Base-by-base conservation (phyloP, 2,113 vertebrate genomes). In the Synchiropus splendidus region DNA sequence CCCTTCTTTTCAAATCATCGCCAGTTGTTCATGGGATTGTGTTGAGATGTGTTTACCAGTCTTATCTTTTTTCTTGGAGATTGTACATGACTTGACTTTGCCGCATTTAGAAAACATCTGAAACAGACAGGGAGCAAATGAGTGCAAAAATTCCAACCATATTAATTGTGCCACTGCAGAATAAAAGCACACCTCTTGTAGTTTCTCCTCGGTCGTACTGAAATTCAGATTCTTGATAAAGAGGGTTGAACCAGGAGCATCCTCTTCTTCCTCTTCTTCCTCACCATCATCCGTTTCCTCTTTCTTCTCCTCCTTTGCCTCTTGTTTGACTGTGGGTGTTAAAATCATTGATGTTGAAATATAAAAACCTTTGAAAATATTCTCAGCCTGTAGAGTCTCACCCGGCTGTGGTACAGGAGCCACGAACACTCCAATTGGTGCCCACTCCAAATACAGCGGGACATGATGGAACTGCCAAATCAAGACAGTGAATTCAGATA, bases 201-300 rank as follows among this genome's bases (percentile, higher is more conserved):
- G 70, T 0, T 79, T 89, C 46, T 93, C 89, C 64, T 97, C 91
- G 0, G 82, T 89, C 0, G 95, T 97, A 72, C 53, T 70, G 57
- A 92, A 96, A 74, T 90, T 94, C 37, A 99, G 80, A 61, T 99
- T 99, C 75, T 99, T 98, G 43, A 99, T 77, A 49, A 98, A 97
- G 42, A 99, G 85, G 0, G 93, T 97, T 39, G 92, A 94, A 0
- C 92, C 93, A 2, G 90, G 87, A 48, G 76, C 34, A 30, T 65
- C 71, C 57, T 92, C 88, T 0, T 92, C 89, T 0, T 94, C 88
- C 0, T 90, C 88, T 0, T 90, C 90, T 0, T 90, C 87, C 0
- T 86, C 87, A 0, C 89, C 83, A 0, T 83, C 82, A 0, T 67
- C 61, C 0, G 81, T 55, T 0, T 77, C 64, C 0, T 76, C 53